Conservation (phyloP, 1,140 invertebrate genomes). For the Lepidurus couesii region DNA sequence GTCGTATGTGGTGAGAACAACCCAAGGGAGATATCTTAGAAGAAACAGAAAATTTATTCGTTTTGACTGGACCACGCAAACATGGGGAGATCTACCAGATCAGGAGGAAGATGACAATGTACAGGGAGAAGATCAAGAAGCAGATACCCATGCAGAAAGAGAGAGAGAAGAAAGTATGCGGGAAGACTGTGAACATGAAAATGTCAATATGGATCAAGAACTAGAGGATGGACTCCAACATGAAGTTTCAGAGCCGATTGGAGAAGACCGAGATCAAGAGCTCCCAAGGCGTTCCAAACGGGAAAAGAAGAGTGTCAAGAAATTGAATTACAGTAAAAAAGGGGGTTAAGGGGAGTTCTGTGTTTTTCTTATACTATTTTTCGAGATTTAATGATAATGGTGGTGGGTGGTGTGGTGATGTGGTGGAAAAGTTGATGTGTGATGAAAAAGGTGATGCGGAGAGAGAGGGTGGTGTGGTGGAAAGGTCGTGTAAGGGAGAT, state of each 20-base stretch:
- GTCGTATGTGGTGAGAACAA: not conserved
- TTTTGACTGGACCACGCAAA: not conserved
- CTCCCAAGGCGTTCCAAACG: not conserved
- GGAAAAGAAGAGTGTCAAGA: not conserved
- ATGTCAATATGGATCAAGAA: not conserved
- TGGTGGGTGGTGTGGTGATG: too few species aligned
- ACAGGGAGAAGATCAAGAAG: not conserved
- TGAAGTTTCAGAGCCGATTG: not conserved
- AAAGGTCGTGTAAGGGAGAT: too few species aligned
- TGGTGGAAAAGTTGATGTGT: too few species aligned
- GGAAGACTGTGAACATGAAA: not conserved
- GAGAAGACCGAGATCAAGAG: not conserved
- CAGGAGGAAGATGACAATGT: not conserved
- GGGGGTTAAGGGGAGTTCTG: not conserved
- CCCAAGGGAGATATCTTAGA: not conserved
- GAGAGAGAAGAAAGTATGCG: not conserved
- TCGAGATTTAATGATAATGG: too few species aligned
- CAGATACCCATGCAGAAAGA: not conserved
- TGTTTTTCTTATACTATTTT: too few species aligned
- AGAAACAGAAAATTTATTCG: slow-evolving; percentile 7
- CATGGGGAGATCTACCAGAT: not conserved
- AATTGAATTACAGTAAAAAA: slow-evolving; percentile 3
- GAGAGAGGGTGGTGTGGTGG: too few species aligned
- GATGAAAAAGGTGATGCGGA: too few species aligned
- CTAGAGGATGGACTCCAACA: not conserved